phyloP scores from a whole-genome alignment of 2,113 vertebrate genomes.

The Tupaia chinensis region DNA sequence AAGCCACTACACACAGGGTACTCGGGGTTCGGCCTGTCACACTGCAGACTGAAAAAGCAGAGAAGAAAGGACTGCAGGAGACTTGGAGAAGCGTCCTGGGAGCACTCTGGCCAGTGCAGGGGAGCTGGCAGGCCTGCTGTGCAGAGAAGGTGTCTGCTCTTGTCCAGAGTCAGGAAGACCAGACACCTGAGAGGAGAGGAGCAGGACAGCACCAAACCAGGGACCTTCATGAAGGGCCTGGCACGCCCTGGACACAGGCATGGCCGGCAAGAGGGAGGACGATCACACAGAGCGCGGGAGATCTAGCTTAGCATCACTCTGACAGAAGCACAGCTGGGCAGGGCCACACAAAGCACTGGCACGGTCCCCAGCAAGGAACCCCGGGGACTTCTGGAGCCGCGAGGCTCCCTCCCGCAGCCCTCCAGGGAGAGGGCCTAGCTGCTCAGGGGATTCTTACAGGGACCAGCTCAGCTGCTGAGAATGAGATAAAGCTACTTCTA shows the following conservation, averaged over 20 bases:
- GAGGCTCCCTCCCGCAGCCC: background rate
- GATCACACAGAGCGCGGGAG: background rate
- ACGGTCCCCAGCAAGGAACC: background rate
- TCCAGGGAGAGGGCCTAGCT: background rate
- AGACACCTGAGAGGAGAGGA: background rate
- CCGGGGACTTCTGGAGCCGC: accelerated
- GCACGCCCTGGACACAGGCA: background rate
- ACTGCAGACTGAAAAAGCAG: background rate
- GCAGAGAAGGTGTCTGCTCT: background rate
- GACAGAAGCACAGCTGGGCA: background rate
- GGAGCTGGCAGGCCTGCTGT: background rate
- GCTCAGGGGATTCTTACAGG: background rate
- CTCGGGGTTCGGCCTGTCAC: background rate
- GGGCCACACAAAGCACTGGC: background rate
- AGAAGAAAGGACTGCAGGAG: background rate
- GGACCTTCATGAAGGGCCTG: background rate
- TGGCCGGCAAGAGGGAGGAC: background rate
- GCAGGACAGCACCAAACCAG: background rate
- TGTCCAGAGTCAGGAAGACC: background rate
- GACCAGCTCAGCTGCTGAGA: background rate
- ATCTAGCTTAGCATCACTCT: too few relatives aligned
- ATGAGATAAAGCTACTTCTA: background rate
- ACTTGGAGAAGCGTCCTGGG: background rate
- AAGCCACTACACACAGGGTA: background rate
- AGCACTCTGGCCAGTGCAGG: background rate